These are phyloP conservation scores for Volucella zonaria DNA, from an alignment of 2,888 invertebrate species.

Conservation along the genomic window DNA sequence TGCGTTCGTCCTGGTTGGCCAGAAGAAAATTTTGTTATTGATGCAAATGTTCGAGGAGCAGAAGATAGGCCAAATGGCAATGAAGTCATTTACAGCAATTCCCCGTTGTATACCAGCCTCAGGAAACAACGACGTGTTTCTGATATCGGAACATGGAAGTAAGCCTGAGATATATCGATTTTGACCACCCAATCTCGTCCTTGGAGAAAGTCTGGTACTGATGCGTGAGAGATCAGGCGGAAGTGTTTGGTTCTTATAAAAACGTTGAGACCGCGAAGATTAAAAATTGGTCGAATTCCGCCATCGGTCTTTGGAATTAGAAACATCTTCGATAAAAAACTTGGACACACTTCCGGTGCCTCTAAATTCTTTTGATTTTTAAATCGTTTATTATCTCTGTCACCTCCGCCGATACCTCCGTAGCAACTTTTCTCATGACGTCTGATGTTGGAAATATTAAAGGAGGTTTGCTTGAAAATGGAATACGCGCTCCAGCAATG, in stretches of 20 bases:
- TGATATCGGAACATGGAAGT: constrained; percentile 28
- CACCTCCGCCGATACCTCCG: neutral
- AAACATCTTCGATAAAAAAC: constrained; percentile 35
- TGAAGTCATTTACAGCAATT: constrained; percentile 36
- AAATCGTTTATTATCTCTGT: neutral
- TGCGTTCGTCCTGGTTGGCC: constrained; percentile 38
- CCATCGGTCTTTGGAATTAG: constrained; percentile 15
- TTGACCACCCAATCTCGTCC: constrained; percentile 35
- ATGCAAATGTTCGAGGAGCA: constrained; percentile 31
- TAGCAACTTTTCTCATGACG: neutral
- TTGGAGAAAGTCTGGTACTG: constrained; percentile 44
- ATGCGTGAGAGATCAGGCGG: constrained; percentile 30
- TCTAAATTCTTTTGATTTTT: neutral
- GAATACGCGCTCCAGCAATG: constrained; percentile 30
- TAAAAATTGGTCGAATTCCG: constrained; percentile 20
- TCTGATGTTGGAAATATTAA: neutral
- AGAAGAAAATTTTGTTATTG: constrained; percentile 42
- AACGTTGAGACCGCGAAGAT: constrained; percentile 30
- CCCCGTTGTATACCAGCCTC: constrained; percentile 32
- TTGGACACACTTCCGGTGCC: neutral
- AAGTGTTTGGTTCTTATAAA: constrained; percentile 39
- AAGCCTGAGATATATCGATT: constrained; percentile 36
- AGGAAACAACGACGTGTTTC: constrained; percentile 25
- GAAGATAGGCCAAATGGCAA: constrained; percentile 35
- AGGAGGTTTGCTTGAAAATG: constrained; percentile 8